Evolutionary conservation across 2,888 invertebrate genomes (phyloP).

Genomic region (Athalia cordata): DNA sequence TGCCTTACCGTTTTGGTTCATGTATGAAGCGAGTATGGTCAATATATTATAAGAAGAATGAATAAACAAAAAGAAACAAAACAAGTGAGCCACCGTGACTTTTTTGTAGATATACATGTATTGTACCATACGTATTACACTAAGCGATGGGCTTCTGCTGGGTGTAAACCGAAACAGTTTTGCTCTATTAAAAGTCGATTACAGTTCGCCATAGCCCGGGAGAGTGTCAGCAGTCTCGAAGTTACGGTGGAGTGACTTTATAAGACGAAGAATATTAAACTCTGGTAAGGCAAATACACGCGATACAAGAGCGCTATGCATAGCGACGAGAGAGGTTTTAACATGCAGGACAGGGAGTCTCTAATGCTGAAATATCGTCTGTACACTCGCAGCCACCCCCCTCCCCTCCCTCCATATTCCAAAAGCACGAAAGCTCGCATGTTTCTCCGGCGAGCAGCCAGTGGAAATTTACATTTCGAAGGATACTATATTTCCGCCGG

Average conservation of each 20-base stretch:
- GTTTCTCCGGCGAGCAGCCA: conserved; percentile 16
- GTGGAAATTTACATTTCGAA: conserved; percentile 8
- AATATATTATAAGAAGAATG: too few relatives aligned
- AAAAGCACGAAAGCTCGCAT: conserved; percentile 41
- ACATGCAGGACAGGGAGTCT: conserved; percentile 58
- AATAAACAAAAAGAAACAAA: too few relatives aligned
- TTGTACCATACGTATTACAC: neutral
- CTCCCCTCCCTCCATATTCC: conserved; percentile 24
- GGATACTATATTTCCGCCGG: neutral
- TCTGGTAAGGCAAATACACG: conserved; percentile 27
- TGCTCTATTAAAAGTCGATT: conserved; percentile 23
- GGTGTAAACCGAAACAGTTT: conserved; percentile 6
- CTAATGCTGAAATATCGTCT: conserved; percentile 61
- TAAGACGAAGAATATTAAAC: conserved; percentile 36
- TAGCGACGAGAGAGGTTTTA: conserved; percentile 50
- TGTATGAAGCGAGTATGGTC: too few relatives aligned
- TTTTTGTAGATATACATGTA: neutral
- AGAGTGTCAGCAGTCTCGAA: conserved; percentile 15
- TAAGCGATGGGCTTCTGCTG: too few relatives aligned
- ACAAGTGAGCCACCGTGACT: too few relatives aligned
- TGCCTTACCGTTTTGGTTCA: neutral
- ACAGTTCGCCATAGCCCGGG: conserved; percentile 1
- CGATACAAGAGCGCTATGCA: conserved; percentile 33
- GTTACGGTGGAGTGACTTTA: conserved; percentile 19
- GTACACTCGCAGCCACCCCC: conserved; percentile 46